Evolutionary conservation across 2,113 vertebrate genomes (phyloP), one percentile per base, ranked within the genome.

Genomic region (Poeciliopsis prolifica): DNA sequence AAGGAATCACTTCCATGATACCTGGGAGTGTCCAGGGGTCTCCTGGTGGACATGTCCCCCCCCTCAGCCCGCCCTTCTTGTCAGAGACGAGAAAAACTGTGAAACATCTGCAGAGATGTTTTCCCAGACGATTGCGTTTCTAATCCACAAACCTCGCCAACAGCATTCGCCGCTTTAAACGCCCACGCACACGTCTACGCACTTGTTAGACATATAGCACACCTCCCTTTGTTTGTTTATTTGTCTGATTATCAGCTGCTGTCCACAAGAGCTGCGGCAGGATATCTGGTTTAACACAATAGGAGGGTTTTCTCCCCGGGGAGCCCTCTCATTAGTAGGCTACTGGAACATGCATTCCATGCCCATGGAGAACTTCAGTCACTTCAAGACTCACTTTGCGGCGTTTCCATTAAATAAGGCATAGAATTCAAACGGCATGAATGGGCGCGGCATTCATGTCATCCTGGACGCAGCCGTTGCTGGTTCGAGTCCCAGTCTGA

Each of bases 261-360:
- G 82, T 86, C 76, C 72, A 77, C 86, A 87, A 88, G 85, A 86
- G 86, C 87, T 82, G 75, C 85, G 87, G 85, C 84, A 92, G 90
- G 91, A 93, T 93, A 89, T 92, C 91, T 93, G 87, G 85, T 92
- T 90, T 88, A 93, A 92, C 83, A 90, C 89, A 93, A 94, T 90
- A 92, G 92, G 84, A 62, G 78, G 68, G 64, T 76, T 74, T 69
- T 79, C 73, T 86, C 86, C 81, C 87, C 1, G 3, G 89, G 82
- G 89, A 86, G 69, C 42, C 9, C 71, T 74, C 73, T 54, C 67
- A 68, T 72, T 70, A 65, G 51, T 28, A 82, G 72, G 54, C 76
- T 54, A 68, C 80, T 79, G 65, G 60, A 83, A 77, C 83, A 74
- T 91, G 73, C 68, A 83, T n/a, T 62, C 65, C 65, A 61, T 74